These are phyloP conservation scores for Phalacrocorax aristotelis DNA, from an alignment of 2,113 vertebrate genomes.

Conservation along the genomic window DNA sequence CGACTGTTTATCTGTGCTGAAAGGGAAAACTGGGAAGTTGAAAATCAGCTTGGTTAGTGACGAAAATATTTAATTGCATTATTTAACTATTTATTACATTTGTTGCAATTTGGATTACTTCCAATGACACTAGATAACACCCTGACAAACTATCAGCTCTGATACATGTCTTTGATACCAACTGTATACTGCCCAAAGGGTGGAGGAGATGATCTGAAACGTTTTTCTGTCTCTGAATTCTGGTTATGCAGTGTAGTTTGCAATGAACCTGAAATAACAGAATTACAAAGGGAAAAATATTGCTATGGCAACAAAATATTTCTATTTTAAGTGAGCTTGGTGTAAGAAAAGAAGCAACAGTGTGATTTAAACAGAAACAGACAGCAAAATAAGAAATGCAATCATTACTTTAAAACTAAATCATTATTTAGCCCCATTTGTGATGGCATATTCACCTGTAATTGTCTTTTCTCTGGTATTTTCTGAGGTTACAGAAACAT, in stretches of 20 bases:
- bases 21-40: neutral
- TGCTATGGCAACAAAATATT: constrained; percentile 67
- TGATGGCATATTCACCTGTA: neutral
- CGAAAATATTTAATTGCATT: neutral
- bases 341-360: constrained; percentile 36
- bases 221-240: neutral
- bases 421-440: neutral
- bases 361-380: constrained; percentile 60
- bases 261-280: constrained; percentile 42
- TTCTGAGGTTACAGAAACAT: neutral
- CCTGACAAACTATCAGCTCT: neutral
- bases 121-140: neutral
- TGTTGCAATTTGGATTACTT: neutral
- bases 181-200: neutral
- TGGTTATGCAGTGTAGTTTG: neutral
- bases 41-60: neutral
- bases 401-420: neutral
- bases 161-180: neutral
- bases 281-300: constrained; percentile 52
- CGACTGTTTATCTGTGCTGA: neutral
- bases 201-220: neutral
- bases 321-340: constrained; percentile 44
- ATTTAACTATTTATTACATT: neutral
- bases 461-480: neutral
- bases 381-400: constrained; percentile 20